Evolutionary conservation across 1,140 invertebrate genomes (phyloP).

Genomic region (Dinoponera quadriceps): DNA sequence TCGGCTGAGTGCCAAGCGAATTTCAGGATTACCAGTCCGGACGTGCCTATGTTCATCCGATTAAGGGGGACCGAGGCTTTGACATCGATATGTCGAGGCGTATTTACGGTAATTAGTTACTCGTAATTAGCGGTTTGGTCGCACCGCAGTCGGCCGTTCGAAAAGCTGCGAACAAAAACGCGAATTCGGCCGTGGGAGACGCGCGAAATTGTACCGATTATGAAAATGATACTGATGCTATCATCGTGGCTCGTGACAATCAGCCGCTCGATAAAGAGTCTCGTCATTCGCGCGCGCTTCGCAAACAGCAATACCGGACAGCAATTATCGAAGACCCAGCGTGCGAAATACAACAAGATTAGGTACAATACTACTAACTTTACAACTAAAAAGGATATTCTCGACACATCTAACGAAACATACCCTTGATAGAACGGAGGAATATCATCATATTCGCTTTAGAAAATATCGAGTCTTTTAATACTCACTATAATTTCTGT

Average conservation of each 20-base stretch:
- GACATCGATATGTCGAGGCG: slow-evolving; percentile 64
- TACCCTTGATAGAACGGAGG: not conserved
- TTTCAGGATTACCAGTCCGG: slow-evolving; percentile 55
- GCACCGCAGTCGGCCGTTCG: not conserved
- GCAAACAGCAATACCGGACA: too few species aligned
- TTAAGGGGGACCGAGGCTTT: slow-evolving; percentile 61
- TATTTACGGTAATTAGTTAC: slow-evolving; percentile 69
- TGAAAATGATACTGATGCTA: slow-evolving; percentile 7
- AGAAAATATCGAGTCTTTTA: not conserved
- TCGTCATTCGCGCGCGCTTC: too few species aligned
- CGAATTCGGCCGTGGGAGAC: not conserved
- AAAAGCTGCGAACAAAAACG: slow-evolving; percentile 27
- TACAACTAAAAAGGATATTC: too few species aligned
- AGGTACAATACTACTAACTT: too few species aligned
- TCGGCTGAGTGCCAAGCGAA: slow-evolving; percentile 63
- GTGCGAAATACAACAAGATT: too few species aligned
- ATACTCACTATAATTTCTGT: not conserved
- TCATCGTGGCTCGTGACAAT: not conserved
- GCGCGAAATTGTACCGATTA: slow-evolving; percentile 21
- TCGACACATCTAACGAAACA: too few species aligned
- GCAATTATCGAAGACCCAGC: too few species aligned
- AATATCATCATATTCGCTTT: not conserved
- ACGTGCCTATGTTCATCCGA: slow-evolving; percentile 68
- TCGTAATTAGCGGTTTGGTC: slow-evolving; percentile 62
- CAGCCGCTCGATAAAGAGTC: not conserved